Base-by-base conservation (phyloP, 2,888 invertebrate species). In the Meloe dianella region DNA sequence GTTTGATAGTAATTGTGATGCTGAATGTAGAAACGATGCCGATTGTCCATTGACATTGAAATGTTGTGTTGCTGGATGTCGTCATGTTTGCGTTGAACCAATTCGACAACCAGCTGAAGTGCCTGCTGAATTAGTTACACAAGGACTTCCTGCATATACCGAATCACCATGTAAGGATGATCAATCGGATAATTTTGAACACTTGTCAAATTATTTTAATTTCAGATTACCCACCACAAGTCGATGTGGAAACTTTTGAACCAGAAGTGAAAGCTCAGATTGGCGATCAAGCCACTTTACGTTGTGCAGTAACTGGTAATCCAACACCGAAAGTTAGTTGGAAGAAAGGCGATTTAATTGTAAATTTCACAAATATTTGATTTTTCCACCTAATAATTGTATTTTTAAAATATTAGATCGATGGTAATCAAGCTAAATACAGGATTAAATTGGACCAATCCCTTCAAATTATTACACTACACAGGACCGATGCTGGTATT, bases 1-100 rank as follows among this genome's bases (percentile, higher is more conserved):
- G 59, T 82, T 83, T 10, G 79, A 82, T 62, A 81, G 85, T 60
- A 85, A 86, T 57, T 95, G 96, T 80, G 88, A 87, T 9, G 85
- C 86, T 35, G 91, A 93, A 81, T 96, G 96, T 78, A 84, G 86
- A 68, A 89, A 89, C 63, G 96, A 96, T 81, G 92, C 93, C 0
- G 93, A 95, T 79, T 97, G 96, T 80, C 84, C 88, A 14, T 90
- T 89, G 35, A 88, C 89, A 27, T 87, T 89, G 80, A 96, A 96
- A 83, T 96, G 96, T 81, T 97, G 96, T 82, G 83, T 84, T 70
- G 90, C 89, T 75, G 93, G 92, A 61, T 96, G 96, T 81, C 91
- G 91, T 54, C 86, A 87, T 29, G 85, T 90, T 29, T 96, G 96
- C 79, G 83, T 90, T 2, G 85, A 85, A 66, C 90, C 91, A 72